Conservation (phyloP, 2,113 vertebrate genomes). For the Romanogobio albipinnatus region DNA sequence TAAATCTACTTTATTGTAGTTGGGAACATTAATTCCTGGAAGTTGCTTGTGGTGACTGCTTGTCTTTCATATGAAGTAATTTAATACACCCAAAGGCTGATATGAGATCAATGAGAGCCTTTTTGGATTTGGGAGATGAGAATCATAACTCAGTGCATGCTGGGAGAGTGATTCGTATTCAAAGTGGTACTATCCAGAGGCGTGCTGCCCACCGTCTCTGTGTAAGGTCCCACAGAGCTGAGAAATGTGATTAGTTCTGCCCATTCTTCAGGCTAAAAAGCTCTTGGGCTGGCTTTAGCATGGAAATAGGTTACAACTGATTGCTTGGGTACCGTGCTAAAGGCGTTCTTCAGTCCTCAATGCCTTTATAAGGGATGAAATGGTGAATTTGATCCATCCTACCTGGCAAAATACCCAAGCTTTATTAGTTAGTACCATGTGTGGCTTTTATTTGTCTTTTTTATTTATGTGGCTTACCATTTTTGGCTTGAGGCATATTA, state of each 20-base stretch:
- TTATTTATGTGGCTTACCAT: background rate
- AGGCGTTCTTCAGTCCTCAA: background rate
- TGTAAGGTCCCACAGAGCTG: slow-evolving; percentile 28
- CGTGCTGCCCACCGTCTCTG: slow-evolving; percentile 24
- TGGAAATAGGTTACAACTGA: background rate
- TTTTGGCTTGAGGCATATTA: background rate
- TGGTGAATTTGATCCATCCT: background rate
- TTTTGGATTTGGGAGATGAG: slow-evolving; percentile 20
- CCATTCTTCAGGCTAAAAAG: slow-evolving; percentile 28
- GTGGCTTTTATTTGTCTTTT: background rate
- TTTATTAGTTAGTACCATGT: background rate
- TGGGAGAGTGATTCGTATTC: slow-evolving; percentile 18
- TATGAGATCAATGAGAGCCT: slow-evolving; percentile 33
- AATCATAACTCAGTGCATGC: slow-evolving; percentile 16
- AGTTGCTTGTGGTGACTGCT: slow-evolving; percentile 21
- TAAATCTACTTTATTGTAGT: slow-evolving; percentile 23
- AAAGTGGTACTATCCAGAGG: slow-evolving; percentile 28
- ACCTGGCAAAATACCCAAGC: background rate
- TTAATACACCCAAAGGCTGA: slow-evolving; percentile 7
- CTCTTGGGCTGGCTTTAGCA: slow-evolving; percentile 20
- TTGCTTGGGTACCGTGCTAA: background rate
- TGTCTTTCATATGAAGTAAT: slow-evolving; percentile 21
- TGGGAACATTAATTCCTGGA: slow-evolving; percentile 10
- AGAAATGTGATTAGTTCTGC: slow-evolving; percentile 49
- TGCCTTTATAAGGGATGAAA: slow-evolving; percentile 25